Conservation (phyloP, 2,113 vertebrate genomes). For the Lasiurus cinereus region DNA sequence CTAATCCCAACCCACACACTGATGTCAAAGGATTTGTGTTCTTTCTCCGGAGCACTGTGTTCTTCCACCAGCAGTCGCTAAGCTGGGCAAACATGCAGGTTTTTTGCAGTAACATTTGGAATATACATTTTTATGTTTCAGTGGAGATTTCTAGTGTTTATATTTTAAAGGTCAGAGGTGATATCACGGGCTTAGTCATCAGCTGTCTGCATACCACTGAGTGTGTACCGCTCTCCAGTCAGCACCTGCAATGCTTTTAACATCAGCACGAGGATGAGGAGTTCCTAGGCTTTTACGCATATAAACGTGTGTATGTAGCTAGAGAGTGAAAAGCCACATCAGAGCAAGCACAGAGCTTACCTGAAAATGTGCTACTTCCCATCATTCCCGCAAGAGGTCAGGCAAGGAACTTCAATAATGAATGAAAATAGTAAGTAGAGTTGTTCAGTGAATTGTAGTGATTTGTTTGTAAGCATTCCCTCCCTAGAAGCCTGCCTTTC, state of each 20-base stretch:
- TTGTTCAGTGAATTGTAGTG: neutral
- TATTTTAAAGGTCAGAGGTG: slow-evolving; percentile 46
- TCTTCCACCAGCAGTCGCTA: neutral
- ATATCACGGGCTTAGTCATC: slow-evolving; percentile 49
- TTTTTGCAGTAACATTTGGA: neutral
- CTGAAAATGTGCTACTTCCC: neutral
- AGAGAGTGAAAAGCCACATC: neutral
- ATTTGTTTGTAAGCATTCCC: neutral
- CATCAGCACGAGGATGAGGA: neutral
- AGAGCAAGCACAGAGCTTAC: neutral
- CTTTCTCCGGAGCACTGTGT: neutral
- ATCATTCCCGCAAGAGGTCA: neutral
- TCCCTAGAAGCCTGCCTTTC: neutral
- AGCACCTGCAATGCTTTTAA: neutral
- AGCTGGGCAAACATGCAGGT: neutral
- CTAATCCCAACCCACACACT: slow-evolving; percentile 28
- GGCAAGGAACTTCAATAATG: neutral
- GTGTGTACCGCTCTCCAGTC: neutral
- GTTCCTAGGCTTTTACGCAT: neutral
- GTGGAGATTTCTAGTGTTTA: neutral
- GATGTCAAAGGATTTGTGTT: slow-evolving; percentile 30
- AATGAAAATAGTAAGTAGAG: neutral
- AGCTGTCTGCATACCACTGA: neutral
- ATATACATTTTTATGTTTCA: neutral
- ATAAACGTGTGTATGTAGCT: neutral